Evolutionary conservation across 2,888 invertebrate genomes (phyloP).

Genomic region (Leptopilina myrica): DNA sequence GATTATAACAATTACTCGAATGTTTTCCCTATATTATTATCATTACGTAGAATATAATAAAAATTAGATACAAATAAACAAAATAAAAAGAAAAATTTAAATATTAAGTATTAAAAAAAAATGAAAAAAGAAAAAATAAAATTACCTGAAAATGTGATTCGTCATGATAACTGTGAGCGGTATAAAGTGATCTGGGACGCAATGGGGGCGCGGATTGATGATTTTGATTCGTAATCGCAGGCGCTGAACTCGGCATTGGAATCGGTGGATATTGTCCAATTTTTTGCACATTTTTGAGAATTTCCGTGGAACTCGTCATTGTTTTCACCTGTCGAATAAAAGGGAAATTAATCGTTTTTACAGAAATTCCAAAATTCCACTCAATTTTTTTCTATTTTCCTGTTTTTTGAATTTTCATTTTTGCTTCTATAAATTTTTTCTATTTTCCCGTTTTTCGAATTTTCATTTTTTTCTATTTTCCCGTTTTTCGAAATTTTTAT

Average conservation of each 20-base stretch:
- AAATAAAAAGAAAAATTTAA: no score
- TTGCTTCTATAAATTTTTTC: neutral
- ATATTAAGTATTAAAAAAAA: no score
- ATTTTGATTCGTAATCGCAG: slow-evolving; percentile 57
- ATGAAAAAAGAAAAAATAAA: neutral
- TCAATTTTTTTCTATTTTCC: neutral
- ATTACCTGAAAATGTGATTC: slow-evolving; percentile 68
- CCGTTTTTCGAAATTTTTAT: neutral
- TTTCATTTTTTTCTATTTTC: neutral
- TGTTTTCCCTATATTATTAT: neutral
- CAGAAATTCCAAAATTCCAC: neutral
- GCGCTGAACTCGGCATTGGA: slow-evolving; percentile 58
- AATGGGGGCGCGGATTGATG: slow-evolving; percentile 73
- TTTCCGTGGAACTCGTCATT: slow-evolving; percentile 64
- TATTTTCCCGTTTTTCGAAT: no score
- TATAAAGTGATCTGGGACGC: slow-evolving; percentile 83
- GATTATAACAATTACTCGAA: neutral
- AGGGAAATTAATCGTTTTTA: neutral
- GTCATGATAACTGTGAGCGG: slow-evolving; percentile 81
- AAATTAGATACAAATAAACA: no score
- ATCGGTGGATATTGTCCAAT: slow-evolving; percentile 43
- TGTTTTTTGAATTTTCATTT: neutral
- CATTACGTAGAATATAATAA: no score
- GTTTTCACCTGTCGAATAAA: slow-evolving; percentile 57
- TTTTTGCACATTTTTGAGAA: slow-evolving; percentile 65